Conservation (phyloP, 2,113 vertebrate genomes). For the Brevimyrus niger region DNA sequence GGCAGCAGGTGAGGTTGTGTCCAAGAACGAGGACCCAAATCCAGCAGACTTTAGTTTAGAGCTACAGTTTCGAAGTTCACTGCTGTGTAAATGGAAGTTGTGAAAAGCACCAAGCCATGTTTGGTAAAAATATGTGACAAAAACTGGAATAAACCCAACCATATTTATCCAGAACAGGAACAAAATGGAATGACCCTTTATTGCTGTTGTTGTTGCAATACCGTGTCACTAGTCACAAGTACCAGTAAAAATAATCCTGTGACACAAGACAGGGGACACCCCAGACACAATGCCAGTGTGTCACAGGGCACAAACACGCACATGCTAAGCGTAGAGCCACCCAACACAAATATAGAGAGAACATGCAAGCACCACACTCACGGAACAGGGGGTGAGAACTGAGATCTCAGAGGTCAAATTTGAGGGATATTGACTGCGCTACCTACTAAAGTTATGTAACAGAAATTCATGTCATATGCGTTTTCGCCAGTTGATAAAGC, state of each 20-base stretch:
- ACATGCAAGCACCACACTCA: neutral
- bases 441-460: neutral
- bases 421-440: neutral
- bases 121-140: neutral
- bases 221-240: no score
- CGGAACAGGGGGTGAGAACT: neutral
- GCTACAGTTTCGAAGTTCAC: neutral
- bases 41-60: neutral
- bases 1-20: neutral
- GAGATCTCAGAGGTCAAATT: neutral
- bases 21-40: neutral
- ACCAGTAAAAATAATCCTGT: neutral
- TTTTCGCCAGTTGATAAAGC: neutral
- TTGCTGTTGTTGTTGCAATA: no score
- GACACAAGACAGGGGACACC: neutral
- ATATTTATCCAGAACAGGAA: neutral
- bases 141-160: neutral
- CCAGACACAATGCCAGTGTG: neutral
- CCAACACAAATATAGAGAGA: neutral
- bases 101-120: neutral
- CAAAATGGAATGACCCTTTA: no score
- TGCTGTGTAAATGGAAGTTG: neutral
- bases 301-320: neutral
- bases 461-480: neutral
- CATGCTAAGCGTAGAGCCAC: neutral